Base-by-base conservation (phyloP, 2,113 vertebrate species). In the Platysteira castanea region DNA sequence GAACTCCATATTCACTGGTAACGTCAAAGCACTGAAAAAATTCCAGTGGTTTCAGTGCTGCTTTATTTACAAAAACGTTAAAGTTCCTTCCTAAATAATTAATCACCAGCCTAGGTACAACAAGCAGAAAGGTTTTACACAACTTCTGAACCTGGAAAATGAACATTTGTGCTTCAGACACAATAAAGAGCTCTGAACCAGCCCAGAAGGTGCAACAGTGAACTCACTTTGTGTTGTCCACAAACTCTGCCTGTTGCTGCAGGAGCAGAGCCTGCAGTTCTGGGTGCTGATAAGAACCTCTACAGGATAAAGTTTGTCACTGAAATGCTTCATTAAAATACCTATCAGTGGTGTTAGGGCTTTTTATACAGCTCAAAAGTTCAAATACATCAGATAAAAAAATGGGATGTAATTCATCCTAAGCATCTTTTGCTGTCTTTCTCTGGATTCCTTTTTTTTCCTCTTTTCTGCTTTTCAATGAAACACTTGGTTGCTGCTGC, bases 1-100 rank as follows among this genome's bases (percentile, higher is more conserved):
- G 28, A 47, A 52, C 39, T 81, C 28, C 11, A 0, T 5, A 2
- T 30, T 78, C 56, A 7, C 54, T 0, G 0, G 5, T 28, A 37
- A 41, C 0, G 7, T n/a, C 42, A 46, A 27, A 75, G 63, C 76
- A 4, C 47, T 18, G 69, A 10, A 50, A 15, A 37, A 39, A 44
- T 1, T 33, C 30, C 26, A 12, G 11, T 11, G 15, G 14, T 42
- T 56, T 16, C 56, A 27, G 15, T 22, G 26, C 56, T 4, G 1
- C 30, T 61, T 44, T 33, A 28, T 59, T 28, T 23, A 23, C 30
- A 59, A 31, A 63, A 75, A 4, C 17, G 17, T 56, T 4, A 49
- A 46, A 20, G 17, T 61, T 92, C 57, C 31, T 81, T 84, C 52
- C 47, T 47, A 23, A 91, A 18, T 42, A 28, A 70, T 63, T 31